These are phyloP conservation scores for Meloe dianella DNA, from an alignment of 2,888 invertebrate genomes.

Conservation along the genomic window DNA sequence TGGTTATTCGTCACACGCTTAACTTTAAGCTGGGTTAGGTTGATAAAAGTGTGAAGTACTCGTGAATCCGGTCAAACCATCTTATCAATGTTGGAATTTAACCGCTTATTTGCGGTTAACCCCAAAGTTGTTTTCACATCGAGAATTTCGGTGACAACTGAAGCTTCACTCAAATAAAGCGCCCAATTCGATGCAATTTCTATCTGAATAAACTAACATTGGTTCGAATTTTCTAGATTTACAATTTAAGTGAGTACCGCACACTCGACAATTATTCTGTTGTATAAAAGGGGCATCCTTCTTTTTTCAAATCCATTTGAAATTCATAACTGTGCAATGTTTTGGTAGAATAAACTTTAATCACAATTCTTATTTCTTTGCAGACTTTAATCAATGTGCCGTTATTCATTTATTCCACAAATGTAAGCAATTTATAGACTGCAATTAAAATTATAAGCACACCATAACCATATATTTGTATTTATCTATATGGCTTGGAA, in stretches of 20 bases:
- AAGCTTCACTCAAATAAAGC: too few species aligned
- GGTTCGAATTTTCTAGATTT: too few species aligned
- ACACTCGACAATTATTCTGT: neutral
- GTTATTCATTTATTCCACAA: conserved; percentile 11
- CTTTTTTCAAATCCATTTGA: neutral
- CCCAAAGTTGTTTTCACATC: neutral
- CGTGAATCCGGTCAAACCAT: neutral
- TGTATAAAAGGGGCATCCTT: neutral
- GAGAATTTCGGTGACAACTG: neutral
- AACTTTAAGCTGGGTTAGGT: too few species aligned
- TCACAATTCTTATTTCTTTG: conserved; percentile 9
- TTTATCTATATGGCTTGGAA: neutral
- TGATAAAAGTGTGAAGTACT: too few species aligned
- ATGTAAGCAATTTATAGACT: conserved; percentile 1
- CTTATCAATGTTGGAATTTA: too few species aligned
- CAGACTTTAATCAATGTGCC: conserved; percentile 10
- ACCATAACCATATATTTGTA: neutral
- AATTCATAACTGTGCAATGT: conserved; percentile 9
- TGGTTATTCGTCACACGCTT: too few species aligned
- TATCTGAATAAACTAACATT: too few species aligned
- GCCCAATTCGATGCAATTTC: too few species aligned
- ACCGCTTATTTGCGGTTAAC: neutral
- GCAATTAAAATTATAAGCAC: conserved; percentile 8
- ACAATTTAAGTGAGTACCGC: too few species aligned
- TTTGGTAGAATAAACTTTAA: conserved; percentile 12